A percentile compares a stretch with the other conserved stretches of the same genome.
phyloP scores from a whole-genome alignment of 2,113 vertebrate genomes.

The Mastomys natalensis region DNA sequence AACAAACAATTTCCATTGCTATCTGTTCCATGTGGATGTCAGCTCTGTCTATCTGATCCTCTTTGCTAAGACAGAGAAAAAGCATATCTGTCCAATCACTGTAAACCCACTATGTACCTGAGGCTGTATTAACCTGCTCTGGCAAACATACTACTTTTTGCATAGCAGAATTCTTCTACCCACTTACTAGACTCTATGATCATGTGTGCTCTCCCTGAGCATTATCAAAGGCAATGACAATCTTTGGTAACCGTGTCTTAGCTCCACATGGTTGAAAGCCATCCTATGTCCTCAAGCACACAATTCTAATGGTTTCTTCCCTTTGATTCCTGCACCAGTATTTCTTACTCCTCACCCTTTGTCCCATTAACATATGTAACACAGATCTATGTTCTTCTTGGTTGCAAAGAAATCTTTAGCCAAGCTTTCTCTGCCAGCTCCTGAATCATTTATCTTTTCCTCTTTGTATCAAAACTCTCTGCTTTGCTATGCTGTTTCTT shows the following conservation, averaged over 20 bases:
- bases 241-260: not conserved
- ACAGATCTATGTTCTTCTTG: not conserved
- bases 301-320: not conserved
- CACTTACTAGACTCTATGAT: not conserved
- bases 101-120: not conserved
- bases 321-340: not conserved
- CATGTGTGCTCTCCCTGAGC: not conserved
- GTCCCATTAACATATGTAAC: not conserved
- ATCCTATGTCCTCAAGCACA: not conserved
- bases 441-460: not conserved
- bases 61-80: not conserved
- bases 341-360: not conserved
- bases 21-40: not conserved
- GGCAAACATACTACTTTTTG: not conserved
- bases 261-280: not conserved
- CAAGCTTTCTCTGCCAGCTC: not conserved
- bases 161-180: not conserved
- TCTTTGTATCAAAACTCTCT: not conserved
- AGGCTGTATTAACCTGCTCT: not conserved
- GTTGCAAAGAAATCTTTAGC: not conserved
- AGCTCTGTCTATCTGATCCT: not conserved
- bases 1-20: not conserved
- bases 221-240: not conserved
- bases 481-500: not conserved
- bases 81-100: not conserved